phyloP scores from a whole-genome alignment of 2,888 invertebrate genomes.

The Thysanoteuthis rhombus region DNA sequence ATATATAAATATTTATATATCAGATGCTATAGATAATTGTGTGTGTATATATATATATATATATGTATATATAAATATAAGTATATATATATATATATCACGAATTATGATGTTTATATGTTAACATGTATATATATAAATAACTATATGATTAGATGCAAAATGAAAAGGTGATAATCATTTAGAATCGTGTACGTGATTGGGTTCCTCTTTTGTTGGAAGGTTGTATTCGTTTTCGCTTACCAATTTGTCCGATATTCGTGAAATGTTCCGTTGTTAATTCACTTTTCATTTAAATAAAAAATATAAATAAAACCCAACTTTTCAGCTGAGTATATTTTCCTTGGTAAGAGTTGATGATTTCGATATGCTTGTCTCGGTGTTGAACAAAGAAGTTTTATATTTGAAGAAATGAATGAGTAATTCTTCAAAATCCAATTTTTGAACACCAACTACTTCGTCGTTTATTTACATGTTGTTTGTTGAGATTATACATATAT shows the following conservation, averaged over 20 bases:
- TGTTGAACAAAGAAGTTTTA: not conserved
- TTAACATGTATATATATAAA: too few species aligned
- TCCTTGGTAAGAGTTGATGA: not conserved
- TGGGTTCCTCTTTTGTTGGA: not conserved
- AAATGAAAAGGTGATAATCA: too few species aligned
- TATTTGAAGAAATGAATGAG: not conserved
- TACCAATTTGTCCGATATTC: not conserved
- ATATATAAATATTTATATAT: conserved; percentile 17
- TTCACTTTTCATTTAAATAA: not conserved
- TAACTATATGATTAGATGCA: too few species aligned
- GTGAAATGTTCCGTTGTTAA: too few species aligned
- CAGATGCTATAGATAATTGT: not conserved
- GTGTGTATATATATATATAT: not conserved
- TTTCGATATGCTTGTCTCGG: not conserved
- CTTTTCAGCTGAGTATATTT: not conserved
- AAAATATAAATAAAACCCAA: too few species aligned
- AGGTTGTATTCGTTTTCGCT: not conserved
- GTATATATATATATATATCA: not conserved
- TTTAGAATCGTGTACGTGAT: not conserved
- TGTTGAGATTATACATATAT: not conserved
- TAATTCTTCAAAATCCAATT: not conserved
- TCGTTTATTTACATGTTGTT: not conserved
- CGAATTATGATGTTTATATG: too few species aligned
- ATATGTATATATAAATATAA: not conserved
- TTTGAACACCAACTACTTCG: not conserved